Evolutionary conservation across 1,140 invertebrate species (phyloP).

Genomic region (Solenopsis fugax): DNA sequence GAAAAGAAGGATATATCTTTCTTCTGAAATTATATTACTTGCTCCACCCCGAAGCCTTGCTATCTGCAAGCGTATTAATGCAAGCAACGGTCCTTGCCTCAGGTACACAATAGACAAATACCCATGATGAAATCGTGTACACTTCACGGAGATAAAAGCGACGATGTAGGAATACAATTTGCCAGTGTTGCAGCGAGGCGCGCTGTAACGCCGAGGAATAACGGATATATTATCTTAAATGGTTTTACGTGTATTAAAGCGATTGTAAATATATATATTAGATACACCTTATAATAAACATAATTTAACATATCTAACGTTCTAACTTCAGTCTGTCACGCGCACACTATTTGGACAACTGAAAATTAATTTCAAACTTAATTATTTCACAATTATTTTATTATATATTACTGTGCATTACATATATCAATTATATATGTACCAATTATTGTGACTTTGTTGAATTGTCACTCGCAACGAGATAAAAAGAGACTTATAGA

Average conservation of each 20-base stretch:
- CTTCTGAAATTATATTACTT: conserved; percentile 20
- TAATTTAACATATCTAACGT: conserved; percentile 78
- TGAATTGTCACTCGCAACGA: neutral
- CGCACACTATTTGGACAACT: neutral
- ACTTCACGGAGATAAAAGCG: conserved; percentile 49
- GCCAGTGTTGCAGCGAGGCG: conserved; percentile 69
- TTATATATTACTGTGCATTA: neutral
- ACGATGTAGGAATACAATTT: conserved; percentile 72
- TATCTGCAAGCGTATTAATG: conserved; percentile 64
- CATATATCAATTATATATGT: neutral
- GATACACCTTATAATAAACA: conserved; percentile 82
- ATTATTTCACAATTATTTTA: conserved; percentile 3
- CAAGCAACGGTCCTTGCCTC: conserved; percentile 69
- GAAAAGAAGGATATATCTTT: conserved; percentile 11
- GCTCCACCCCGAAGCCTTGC: conserved; percentile 62
- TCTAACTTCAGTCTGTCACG: conserved; percentile 13
- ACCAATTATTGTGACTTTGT: neutral
- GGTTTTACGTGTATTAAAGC: conserved; percentile 81
- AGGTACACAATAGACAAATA: conserved; percentile 67
- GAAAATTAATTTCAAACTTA: neutral
- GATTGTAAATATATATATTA: conserved; percentile 83
- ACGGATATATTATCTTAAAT: conserved; percentile 76
- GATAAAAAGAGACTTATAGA: neutral
- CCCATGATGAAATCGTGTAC: conserved; percentile 48
- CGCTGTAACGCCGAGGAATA: conserved; percentile 67